Evolutionary conservation across 2,888 invertebrate genomes (phyloP).

Genomic region (Pseudococcus jackbeardsleyi): DNA sequence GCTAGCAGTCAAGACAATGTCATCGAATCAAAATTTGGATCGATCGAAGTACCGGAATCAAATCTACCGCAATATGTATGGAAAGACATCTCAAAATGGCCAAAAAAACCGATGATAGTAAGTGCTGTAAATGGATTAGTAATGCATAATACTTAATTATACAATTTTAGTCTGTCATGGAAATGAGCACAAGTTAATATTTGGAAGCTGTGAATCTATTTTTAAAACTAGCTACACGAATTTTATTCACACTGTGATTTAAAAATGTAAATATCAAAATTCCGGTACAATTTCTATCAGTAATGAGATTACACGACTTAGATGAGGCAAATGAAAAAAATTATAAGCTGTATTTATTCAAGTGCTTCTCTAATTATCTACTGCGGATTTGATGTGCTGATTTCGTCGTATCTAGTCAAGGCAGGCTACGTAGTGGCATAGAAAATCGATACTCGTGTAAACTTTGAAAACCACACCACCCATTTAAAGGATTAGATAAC

Average conservation of each 20-base stretch:
- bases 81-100: slow-evolving; percentile 74
- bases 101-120: slow-evolving; percentile 77
- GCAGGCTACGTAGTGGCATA: not conserved
- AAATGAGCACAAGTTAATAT: slow-evolving; percentile 22
- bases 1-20: slow-evolving; percentile 48
- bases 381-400: not conserved
- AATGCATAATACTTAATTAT: not conserved
- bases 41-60: slow-evolving; percentile 70
- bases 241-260: not conserved
- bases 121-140: slow-evolving; percentile 69
- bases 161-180: not conserved
- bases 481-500: not conserved
- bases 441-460: not conserved
- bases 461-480: not conserved
- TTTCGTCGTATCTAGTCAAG: not conserved
- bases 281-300: not conserved
- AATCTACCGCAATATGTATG: slow-evolving; percentile 76
- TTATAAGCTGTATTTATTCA: not conserved
- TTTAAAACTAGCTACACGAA: not conserved
- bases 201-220: not conserved
- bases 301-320: not conserved
- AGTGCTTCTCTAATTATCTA: not conserved
- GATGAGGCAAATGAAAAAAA: not conserved
- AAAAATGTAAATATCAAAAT: not conserved
- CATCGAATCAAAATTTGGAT: slow-evolving; percentile 75